Conservation (phyloP, 2,113 vertebrate species). For the Lasiurus cinereus region DNA sequence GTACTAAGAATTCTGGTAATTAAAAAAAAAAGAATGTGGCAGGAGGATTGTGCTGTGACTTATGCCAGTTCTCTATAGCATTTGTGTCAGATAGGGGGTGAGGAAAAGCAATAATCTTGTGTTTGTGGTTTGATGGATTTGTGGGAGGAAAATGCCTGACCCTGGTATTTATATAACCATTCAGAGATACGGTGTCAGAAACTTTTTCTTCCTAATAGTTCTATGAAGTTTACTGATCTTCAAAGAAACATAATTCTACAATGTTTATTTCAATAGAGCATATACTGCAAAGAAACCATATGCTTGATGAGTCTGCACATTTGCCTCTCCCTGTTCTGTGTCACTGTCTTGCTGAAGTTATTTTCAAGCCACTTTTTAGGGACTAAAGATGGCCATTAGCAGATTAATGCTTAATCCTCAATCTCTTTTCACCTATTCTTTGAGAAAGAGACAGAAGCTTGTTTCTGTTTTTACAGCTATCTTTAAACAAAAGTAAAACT, state of each 20-base stretch:
- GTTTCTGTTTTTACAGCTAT: background rate
- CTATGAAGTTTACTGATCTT: constrained; percentile 35
- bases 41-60: background rate
- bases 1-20: background rate
- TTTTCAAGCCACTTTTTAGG: constrained; percentile 12
- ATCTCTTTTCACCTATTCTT: background rate
- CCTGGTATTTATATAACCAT: background rate
- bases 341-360: background rate
- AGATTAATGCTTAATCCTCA: constrained; percentile 2
- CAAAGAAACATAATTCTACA: constrained; percentile 24
- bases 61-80: background rate
- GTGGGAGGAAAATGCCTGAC: background rate
- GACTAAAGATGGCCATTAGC: background rate
- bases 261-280: constrained; percentile 25
- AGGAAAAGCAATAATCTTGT: constrained; percentile 13
- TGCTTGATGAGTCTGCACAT: background rate
- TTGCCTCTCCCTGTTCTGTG: background rate
- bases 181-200: background rate
- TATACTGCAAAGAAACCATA: background rate
- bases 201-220: constrained; percentile 14
- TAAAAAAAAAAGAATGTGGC: background rate
- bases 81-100: background rate
- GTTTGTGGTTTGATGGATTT: background rate
- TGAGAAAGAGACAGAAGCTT: background rate
- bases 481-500: constrained; percentile 34